Conservation (phyloP, 2,888 invertebrate genomes). For the Nephrotoma guestfalica region DNA sequence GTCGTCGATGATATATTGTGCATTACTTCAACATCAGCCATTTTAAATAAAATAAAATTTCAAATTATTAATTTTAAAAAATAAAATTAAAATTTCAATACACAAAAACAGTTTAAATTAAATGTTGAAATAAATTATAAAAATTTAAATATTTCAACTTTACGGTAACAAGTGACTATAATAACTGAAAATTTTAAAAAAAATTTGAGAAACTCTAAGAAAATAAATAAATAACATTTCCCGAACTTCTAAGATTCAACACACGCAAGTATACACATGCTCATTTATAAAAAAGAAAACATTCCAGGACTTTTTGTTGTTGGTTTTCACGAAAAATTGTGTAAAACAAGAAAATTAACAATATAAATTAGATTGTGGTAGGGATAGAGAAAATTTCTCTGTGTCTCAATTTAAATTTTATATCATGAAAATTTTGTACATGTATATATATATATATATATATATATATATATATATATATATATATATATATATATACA, state of each 20-base stretch:
- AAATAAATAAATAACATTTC: background rate
- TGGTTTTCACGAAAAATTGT: background rate
- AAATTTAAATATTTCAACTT: background rate
- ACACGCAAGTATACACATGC: background rate
- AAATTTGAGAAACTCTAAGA: background rate
- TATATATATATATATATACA: no score
- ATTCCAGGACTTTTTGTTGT: background rate
- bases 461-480: no score
- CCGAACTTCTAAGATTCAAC: constrained; percentile 3
- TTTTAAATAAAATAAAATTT: constrained; percentile 28
- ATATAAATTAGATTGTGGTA: background rate
- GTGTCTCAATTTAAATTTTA: background rate
- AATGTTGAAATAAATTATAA: background rate
- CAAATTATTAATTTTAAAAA: background rate
- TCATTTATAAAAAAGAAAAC: background rate
- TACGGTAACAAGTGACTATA: background rate
- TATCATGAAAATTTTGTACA: background rate
- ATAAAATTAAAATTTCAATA: background rate
- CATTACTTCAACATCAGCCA: constrained; percentile 86
- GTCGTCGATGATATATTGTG: constrained; percentile 50
- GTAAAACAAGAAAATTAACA: background rate
- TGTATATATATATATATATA: no score
- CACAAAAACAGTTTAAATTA: background rate
- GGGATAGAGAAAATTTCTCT: background rate
- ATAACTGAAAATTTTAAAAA: background rate